Evolutionary conservation across 1,140 invertebrate species (phyloP).

Genomic region (Cyclina sinensis): DNA sequence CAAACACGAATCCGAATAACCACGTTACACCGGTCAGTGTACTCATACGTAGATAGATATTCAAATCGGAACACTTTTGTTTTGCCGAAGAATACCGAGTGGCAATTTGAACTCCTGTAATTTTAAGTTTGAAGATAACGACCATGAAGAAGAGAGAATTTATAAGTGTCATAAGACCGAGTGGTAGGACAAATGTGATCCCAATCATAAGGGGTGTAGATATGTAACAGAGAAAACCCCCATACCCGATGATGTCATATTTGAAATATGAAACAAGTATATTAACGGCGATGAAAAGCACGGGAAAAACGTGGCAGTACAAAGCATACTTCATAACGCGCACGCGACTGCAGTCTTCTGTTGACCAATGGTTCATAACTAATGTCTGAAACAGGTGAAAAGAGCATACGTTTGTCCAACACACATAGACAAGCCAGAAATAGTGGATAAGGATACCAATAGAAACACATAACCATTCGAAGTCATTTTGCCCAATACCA

Average conservation of each 20-base stretch:
- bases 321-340: background rate
- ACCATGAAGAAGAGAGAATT: background rate
- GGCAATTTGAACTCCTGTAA: background rate
- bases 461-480: background rate
- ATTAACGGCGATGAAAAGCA: background rate
- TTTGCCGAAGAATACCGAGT: background rate
- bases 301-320: background rate
- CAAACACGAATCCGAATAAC: background rate
- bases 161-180: background rate
- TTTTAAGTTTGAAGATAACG: background rate
- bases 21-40: background rate
- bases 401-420: background rate
- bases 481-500: background rate
- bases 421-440: conserved; percentile 1
- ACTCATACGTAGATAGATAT: background rate
- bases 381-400: conserved; percentile 6
- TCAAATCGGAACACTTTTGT: background rate
- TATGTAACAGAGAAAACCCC: background rate
- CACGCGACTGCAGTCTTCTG: too few relatives aligned
- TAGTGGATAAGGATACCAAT: background rate
- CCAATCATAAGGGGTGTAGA: background rate
- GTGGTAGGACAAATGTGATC: background rate
- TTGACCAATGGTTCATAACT: background rate
- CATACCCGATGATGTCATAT: background rate
- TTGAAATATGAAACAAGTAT: background rate